Percentiles rank a stretch among this genome's conserved stretches.
Evolutionary conservation across 2,113 vertebrate species (phyloP).

Genomic region (Otus sunia): DNA sequence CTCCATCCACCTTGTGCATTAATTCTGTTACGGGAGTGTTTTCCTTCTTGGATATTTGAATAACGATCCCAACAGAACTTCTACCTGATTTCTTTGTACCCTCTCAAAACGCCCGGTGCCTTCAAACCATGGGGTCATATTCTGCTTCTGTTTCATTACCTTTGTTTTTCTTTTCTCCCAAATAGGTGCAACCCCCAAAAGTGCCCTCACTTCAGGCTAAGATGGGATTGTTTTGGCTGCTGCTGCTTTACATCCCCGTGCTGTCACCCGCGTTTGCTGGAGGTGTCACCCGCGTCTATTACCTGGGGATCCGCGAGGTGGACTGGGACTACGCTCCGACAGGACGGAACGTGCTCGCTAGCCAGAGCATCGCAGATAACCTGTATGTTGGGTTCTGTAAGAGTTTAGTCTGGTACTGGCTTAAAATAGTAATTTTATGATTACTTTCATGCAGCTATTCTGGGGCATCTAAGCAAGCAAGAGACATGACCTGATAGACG

Average conservation of each 20-base stretch:
- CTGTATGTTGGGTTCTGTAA: slow-evolving; percentile 28
- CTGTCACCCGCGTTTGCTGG: not conserved
- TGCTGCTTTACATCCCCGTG: slow-evolving; percentile 6
- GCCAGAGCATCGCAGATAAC: slow-evolving; percentile 29
- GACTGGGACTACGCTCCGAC: slow-evolving; percentile 75
- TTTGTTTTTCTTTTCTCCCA: not conserved
- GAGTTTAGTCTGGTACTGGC: not conserved
- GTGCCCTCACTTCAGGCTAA: not conserved
- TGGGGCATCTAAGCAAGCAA: slow-evolving; percentile 1
- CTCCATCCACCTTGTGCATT: not conserved
- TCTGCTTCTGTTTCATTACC: not conserved
- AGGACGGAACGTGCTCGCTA: slow-evolving; percentile 52
- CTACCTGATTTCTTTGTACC: not conserved
- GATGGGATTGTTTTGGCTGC: not conserved
- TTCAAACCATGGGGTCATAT: not conserved
- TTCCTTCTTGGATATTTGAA: not conserved
- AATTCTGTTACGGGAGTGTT: not conserved
- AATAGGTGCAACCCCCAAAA: not conserved
- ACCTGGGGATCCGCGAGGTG: slow-evolving; percentile 71
- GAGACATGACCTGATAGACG: not conserved
- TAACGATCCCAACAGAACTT: not conserved
- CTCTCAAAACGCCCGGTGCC: not conserved
- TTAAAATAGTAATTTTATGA: not conserved
- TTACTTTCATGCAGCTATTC: not conserved
- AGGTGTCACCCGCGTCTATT: slow-evolving; percentile 67